phyloP scores from a whole-genome alignment of 1,140 invertebrate species.

The Neodiprion fabricii region DNA sequence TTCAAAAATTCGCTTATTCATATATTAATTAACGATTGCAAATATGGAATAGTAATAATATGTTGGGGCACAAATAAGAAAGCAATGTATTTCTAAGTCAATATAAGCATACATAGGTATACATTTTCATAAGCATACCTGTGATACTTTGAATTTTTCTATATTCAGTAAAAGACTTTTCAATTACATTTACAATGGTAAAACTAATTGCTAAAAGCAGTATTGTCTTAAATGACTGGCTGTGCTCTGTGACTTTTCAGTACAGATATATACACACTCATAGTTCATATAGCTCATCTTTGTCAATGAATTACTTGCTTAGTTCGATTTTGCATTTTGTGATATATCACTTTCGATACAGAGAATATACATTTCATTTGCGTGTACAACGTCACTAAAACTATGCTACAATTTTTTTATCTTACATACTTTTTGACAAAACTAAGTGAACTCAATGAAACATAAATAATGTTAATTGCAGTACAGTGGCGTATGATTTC shows the following conservation, averaged over 20 bases:
- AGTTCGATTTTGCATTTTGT: conserved; percentile 14
- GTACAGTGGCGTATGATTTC: conserved; percentile 40
- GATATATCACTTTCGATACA: conserved; percentile 32
- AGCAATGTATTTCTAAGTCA: neutral
- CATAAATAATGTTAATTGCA: conserved; percentile 33
- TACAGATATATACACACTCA: neutral
- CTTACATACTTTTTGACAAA: conserved; percentile 58
- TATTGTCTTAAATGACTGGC: too few relatives aligned
- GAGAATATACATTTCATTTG: conserved; percentile 39
- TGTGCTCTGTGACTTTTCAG: neutral
- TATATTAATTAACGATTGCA: neutral
- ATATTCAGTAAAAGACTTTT: too few relatives aligned
- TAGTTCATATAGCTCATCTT: too few relatives aligned
- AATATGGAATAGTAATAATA: neutral
- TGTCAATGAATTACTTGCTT: too few relatives aligned
- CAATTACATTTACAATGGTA: too few relatives aligned
- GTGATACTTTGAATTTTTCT: too few relatives aligned
- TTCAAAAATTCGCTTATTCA: neutral
- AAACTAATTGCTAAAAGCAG: too few relatives aligned
- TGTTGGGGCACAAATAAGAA: neutral
- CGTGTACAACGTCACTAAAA: conserved; percentile 39
- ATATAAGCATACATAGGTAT: neutral
- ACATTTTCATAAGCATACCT: too few relatives aligned
- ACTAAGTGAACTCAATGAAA: conserved; percentile 28
- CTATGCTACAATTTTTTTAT: conserved; percentile 46